These are phyloP conservation scores for Valencia hispanica DNA, from an alignment of 2,797 vertebrate species.

Conservation along the genomic window DNA sequence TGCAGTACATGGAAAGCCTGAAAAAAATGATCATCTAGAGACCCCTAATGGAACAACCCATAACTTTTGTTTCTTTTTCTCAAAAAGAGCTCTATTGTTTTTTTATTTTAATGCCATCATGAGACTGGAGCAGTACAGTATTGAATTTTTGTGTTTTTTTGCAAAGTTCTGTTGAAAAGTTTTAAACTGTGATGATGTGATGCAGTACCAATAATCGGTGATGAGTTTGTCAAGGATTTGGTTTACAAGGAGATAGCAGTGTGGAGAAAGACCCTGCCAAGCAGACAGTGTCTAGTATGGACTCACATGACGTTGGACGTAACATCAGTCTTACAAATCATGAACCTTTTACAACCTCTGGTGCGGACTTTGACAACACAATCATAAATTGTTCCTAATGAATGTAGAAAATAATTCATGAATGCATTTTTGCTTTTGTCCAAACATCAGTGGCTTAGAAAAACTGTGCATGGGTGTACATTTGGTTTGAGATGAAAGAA, in stretches of 20 bases:
- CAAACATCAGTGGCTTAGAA: constrained; percentile 8
- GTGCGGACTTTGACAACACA: background rate
- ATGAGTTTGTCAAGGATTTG: background rate
- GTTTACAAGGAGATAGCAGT: background rate
- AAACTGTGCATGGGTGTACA: constrained; percentile 14
- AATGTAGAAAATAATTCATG: constrained; percentile 20
- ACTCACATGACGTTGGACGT: background rate
- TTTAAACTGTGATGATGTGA: background rate
- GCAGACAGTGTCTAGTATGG: background rate
- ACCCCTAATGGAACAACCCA: constrained; percentile 27
- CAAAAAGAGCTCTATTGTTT: background rate
- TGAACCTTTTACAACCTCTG: background rate
- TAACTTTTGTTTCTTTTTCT: constrained; percentile 3
- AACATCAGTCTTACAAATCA: background rate
- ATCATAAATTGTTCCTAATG: background rate
- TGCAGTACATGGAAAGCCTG: constrained; percentile 29
- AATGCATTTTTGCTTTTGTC: constrained; percentile 18
- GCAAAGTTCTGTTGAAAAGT: background rate
- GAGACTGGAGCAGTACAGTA: background rate
- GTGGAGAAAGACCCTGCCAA: background rate
- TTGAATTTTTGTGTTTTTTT: background rate
- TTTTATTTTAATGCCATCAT: background rate
- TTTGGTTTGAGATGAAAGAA: constrained; percentile 13
- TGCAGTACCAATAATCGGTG: background rate
- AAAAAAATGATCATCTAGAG: constrained; percentile 16